Conservation (phyloP, 35 echinoderm and acorn worm species). For the Chiridota heheva region DNA sequence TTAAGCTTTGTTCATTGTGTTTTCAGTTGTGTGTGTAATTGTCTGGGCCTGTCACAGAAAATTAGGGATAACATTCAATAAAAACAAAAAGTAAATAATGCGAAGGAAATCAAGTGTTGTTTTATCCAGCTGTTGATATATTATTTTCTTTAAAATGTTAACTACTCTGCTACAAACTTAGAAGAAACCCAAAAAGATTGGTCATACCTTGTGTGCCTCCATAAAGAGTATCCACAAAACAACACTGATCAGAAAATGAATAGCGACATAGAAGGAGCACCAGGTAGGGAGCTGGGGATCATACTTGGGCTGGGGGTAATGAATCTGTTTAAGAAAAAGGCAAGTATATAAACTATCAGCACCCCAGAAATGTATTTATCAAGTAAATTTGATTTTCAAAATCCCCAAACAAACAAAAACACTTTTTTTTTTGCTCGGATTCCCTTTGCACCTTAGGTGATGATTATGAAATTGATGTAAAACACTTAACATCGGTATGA, state of each 20-base stretch:
- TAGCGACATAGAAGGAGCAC: slow-evolving; percentile 40
- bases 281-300: slow-evolving; percentile 45
- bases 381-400: not conserved
- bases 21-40: too few relatives aligned
- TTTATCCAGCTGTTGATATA: not conserved
- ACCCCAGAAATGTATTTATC: not conserved
- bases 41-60: not conserved
- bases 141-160: not conserved
- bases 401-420: not conserved
- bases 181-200: not conserved
- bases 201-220: slow-evolving; percentile 28
- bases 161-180: not conserved
- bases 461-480: not conserved
- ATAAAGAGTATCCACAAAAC: slow-evolving; percentile 17
- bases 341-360: not conserved
- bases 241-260: slow-evolving; percentile 68
- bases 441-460: not conserved
- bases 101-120: not conserved
- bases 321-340: slow-evolving; percentile 24
- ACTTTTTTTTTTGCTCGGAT: not conserved
- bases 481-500: not conserved
- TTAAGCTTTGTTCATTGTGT: too few relatives aligned
- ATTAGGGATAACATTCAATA: not conserved
- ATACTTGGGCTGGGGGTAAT: slow-evolving; percentile 61
- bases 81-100: not conserved